Evolutionary conservation across 1,140 invertebrate genomes (phyloP), one percentile per base, ranked within the genome.

Genomic region (Cydia splendana): DNA sequence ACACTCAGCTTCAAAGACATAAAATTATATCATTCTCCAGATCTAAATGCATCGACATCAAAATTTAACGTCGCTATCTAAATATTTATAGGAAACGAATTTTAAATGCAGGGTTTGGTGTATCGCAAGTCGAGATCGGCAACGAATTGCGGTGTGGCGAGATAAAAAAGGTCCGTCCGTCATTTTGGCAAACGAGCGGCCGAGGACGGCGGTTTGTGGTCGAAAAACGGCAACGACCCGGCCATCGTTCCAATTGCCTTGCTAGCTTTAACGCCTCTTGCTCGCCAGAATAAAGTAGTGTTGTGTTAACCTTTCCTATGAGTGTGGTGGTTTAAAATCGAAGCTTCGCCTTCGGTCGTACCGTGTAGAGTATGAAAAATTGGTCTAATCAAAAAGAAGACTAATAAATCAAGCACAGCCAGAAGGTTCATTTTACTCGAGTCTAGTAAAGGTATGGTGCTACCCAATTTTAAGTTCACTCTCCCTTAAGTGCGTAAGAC

Each of bases 91-190:
- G 80, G 76, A 78, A 77, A 79, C 77, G 79, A 87, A 85, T 87
- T 86, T 85, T 79, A 84, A 87, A 84, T 84, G 83, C 84, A 80
- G 78, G 80, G 81, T 81, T 76, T 76, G 83, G 80, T 87, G 85
- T 88, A 88, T 86, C 84, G 84, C 82, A 78, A 80, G 81, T 82
- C 75, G 81, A 85, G 85, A 90, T 88, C 86, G 82, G 86, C 87
- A 89, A 87, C 88, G 89, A 91, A 91, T 91, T 91, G 88, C 88
- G 86, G 89, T 88, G 85, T 84, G 85, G 76, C 80, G 78, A 91
- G 88, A 91, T 91, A 91, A 91, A 91, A 91, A 91, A 89, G 88
- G 88, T 90, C 85, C 86, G 88, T 90, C 87, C 87, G 87, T 90
- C 88, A 90, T 91, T 91, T 90, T 86, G 86, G 81, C 87, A 90